Conservation (phyloP, 1,140 invertebrate species). For the Trissolcus basalis region DNA sequence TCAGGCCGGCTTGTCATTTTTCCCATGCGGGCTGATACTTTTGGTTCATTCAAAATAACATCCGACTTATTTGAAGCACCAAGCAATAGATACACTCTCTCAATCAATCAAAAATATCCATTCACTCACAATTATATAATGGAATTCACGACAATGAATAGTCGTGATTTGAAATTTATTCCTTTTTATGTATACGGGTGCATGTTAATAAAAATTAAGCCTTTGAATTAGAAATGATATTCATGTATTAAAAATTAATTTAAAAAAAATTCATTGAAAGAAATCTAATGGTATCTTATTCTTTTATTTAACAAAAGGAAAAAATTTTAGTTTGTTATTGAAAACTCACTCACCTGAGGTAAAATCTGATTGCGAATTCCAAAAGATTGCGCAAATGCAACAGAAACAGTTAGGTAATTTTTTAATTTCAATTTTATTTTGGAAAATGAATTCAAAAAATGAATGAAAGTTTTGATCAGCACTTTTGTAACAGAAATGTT, state of each 20-base stretch:
- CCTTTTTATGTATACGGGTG: background rate
- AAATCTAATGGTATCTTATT: too few species aligned
- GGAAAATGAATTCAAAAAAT: background rate
- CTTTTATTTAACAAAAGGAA: too few species aligned
- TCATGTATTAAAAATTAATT: too few species aligned
- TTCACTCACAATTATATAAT: constrained; percentile 37
- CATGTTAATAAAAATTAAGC: background rate
- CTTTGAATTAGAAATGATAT: background rate
- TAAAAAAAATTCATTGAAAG: too few species aligned
- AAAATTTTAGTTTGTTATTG: too few species aligned
- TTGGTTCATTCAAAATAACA: constrained; percentile 50
- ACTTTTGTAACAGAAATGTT: constrained; percentile 10
- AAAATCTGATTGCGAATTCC: too few species aligned
- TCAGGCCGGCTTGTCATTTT: constrained; percentile 50
- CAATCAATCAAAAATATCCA: constrained; percentile 35
- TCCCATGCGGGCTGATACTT: constrained; percentile 68
- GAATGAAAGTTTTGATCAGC: background rate
- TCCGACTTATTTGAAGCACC: constrained; percentile 21
- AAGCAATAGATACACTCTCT: constrained; percentile 40
- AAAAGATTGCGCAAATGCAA: too few species aligned
- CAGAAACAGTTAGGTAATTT: too few species aligned
- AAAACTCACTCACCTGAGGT: too few species aligned
- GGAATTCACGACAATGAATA: constrained; percentile 31
- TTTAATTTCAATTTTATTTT: background rate
- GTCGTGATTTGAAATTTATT: constrained; percentile 16